These are phyloP conservation scores for Galendromus occidentalis DNA, from an alignment of 1,140 invertebrate genomes.

Conservation along the genomic window DNA sequence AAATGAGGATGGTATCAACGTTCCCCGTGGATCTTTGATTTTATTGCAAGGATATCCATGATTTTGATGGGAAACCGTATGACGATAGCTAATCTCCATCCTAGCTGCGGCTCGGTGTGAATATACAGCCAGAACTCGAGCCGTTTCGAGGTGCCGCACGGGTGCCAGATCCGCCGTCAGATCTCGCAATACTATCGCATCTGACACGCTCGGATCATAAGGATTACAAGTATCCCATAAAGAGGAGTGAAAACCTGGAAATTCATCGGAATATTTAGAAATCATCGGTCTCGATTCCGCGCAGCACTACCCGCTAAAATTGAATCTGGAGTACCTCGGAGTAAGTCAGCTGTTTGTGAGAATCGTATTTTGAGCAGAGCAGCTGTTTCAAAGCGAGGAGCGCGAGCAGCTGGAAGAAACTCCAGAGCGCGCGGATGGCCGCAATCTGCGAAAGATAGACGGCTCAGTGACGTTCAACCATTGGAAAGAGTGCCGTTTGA, in stretches of 20 bases:
- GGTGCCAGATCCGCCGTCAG: too few species aligned
- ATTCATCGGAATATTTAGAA: not conserved
- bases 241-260: slow-evolving; percentile 41
- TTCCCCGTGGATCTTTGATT: too few species aligned
- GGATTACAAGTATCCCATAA: slow-evolving; percentile 67
- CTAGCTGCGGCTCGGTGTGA: too few species aligned
- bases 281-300: not conserved
- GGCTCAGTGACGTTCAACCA: too few species aligned
- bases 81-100: too few species aligned
- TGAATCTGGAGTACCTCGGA: slow-evolving; percentile 51
- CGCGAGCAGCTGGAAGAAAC: slow-evolving; percentile 54
- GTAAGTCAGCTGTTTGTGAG: slow-evolving; percentile 54
- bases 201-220: slow-evolving; percentile 78
- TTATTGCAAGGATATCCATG: too few species aligned
- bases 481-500: too few species aligned
- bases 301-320: not conserved
- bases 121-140: too few species aligned
- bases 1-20: too few species aligned
- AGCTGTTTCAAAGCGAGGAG: slow-evolving; percentile 81
- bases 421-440: slow-evolving; percentile 58
- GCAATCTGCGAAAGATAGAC: slow-evolving; percentile 30
- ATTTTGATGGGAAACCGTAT: too few species aligned
- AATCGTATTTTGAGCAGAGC: slow-evolving; percentile 64
- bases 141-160: too few species aligned
- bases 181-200: slow-evolving; percentile 41